Evolutionary conservation across 2,888 invertebrate species (phyloP), one percentile per base, ranked within the genome.

Genomic region (Cheilosia soror): DNA sequence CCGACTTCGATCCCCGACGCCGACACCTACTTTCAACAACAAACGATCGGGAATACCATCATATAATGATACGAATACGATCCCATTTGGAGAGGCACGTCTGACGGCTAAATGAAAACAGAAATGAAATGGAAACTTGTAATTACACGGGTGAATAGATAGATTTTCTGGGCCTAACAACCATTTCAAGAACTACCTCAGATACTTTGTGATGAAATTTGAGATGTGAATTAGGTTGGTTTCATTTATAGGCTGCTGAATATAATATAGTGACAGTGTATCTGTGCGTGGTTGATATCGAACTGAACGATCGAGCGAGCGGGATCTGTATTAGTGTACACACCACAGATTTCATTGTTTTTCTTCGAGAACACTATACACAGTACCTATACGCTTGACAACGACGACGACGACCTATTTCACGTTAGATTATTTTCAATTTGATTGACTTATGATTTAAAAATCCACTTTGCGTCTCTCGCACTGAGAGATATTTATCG

Each of bases 81-180:
- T 58, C 51, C 53, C 20, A 77, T 77, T 40, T 79, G 78, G 78
- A 83, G 78, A 73, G 78, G 78, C 49, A 71, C 66, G 57, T 37
- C 53, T 49, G 58, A 42, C 40, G 51, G 55, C 49, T 58, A 51
- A 69, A 72, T 47, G 71, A 79, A 57, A 71, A 65, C 73, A 68
- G 11, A 75, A 80, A 85, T 85, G 84, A 85, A 85, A 85, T 85
- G 85, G 85, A 85, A 85, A 85, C 85, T 85, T 85, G 85, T 80
- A 85, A 85, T 85, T 85, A 85, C 80, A 85, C 85, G 85, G 85
- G 62, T 85, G 85, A 80, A 80, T 85, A 76, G 81, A 77, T 85
- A 62, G 71, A 71, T 80, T 80, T 80, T 76, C 33, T 76, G 31
- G 57, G 75, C 75, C 79, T 55, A 84, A 84, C 76, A 77, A 72